Conservation (phyloP, 2,797 vertebrate genomes). For the Alcedo atthis region DNA sequence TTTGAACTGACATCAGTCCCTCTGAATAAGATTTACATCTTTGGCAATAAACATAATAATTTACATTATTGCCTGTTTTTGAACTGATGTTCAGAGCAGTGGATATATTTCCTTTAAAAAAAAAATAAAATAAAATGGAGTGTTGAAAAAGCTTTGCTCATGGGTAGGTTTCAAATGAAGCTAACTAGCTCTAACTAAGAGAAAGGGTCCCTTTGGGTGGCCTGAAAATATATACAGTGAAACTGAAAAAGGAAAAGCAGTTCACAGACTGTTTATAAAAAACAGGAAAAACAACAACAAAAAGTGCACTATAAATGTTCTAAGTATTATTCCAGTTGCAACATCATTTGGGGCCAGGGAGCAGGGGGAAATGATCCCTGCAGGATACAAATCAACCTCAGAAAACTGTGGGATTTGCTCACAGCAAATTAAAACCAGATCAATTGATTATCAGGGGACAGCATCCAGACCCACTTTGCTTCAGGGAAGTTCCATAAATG, state of each 20-base stretch:
- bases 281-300: neutral
- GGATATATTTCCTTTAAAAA: neutral
- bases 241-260: neutral
- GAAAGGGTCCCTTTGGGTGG: neutral
- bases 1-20: neutral
- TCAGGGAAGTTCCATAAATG: neutral
- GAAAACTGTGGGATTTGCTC: constrained; percentile 15
- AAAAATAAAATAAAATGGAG: no score
- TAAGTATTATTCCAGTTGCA: constrained; percentile 40
- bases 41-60: neutral
- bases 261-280: neutral
- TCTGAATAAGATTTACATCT: neutral
- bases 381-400: constrained; percentile 22
- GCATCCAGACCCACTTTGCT: neutral
- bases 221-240: neutral
- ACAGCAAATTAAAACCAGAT: constrained; percentile 53
- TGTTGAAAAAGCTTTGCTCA: neutral
- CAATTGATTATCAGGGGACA: neutral
- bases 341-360: neutral
- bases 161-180: neutral
- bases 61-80: neutral
- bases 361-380: neutral
- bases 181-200: neutral
- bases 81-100: neutral
- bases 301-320: neutral